Percentiles rank a stretch among this genome's conserved stretches.
Evolutionary conservation across 2,113 vertebrate genomes (phyloP).

Genomic region (Chamaetylas fuelleborni): DNA sequence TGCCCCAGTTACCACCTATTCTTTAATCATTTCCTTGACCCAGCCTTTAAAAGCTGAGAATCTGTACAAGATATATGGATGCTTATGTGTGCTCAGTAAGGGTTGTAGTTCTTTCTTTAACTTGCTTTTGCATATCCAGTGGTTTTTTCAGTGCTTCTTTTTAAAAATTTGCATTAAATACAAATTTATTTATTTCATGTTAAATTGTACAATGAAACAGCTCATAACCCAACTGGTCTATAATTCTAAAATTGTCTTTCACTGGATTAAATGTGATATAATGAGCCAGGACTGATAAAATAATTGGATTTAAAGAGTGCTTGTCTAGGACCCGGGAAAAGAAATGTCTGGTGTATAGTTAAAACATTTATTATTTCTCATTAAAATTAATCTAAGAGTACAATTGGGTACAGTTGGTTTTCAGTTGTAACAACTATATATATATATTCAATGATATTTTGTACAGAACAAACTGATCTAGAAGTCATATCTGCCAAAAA

Average conservation of each 20-base stretch:
- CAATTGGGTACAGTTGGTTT: not conserved
- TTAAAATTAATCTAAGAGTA: not conserved
- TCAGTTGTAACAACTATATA: not conserved
- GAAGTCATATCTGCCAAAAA: not conserved
- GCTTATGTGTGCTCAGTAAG: not conserved
- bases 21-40: not conserved
- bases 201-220: not conserved
- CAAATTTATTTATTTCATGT: not conserved
- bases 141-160: not conserved
- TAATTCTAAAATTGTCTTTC: not conserved
- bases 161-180: not conserved
- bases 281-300: not conserved
- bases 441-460: not conserved
- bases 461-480: not conserved
- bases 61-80: not conserved
- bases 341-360: not conserved
- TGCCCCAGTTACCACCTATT: not conserved
- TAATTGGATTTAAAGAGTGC: not conserved
- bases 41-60: not conserved
- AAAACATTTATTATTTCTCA: not conserved
- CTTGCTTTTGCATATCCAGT: not conserved
- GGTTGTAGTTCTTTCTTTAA: not conserved
- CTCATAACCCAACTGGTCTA: rapidly evolving
- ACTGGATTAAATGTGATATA: not conserved
- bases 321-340: not conserved